Base-by-base conservation (phyloP, 1,140 invertebrate species). In the Danaus plexippus region DNA sequence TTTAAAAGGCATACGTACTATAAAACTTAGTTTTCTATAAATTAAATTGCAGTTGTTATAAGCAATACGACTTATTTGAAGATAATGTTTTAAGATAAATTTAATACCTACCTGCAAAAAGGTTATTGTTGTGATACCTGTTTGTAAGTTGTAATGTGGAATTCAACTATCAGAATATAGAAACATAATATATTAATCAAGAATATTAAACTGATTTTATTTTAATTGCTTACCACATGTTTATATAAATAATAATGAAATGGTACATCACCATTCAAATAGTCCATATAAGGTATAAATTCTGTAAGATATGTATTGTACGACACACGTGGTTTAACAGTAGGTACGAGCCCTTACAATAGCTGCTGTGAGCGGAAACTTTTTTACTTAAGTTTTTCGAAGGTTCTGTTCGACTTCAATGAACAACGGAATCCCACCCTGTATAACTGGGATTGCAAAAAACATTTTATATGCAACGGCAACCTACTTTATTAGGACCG, bases 311-410 rank as follows among this genome's bases (percentile, higher is more conserved):
- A 32, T 32, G 22, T 32, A 32, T 32, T 32, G 42, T 50, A 44
- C 45, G 58, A 47, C 48, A 45, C 59, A 61, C 59, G 59, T 61
- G 59, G 55, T 32, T 49, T 42, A 47, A 54, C 47, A 41, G 45
- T 54, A 59, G 44, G 51, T 49, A 61, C 11, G 46, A 55, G 54
- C 57, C 66, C 63, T 68, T 67, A 61, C 54, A 67, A 64, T 58
- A 46, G 56, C 46, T 59, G 47, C 11, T 57, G 50, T 42, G 43
- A 65, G 50, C 63, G 66, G 66, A 65, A 60, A 56, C 66, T 64
- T 68, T 67, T 68, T 68, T 68, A 65, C 54, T 13, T 42, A 43
- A 52, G 48, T 57, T 65, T 68, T 52, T 55, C 41, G 59, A 57
- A 47, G 53, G 43, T 48, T 58, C 43, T 58, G 64, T 63, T 66